A percentile compares a stretch with the other conserved stretches of the same genome.
Evolutionary conservation across 2,113 vertebrate species (phyloP).

Genomic region (Heterochromis multidens): DNA sequence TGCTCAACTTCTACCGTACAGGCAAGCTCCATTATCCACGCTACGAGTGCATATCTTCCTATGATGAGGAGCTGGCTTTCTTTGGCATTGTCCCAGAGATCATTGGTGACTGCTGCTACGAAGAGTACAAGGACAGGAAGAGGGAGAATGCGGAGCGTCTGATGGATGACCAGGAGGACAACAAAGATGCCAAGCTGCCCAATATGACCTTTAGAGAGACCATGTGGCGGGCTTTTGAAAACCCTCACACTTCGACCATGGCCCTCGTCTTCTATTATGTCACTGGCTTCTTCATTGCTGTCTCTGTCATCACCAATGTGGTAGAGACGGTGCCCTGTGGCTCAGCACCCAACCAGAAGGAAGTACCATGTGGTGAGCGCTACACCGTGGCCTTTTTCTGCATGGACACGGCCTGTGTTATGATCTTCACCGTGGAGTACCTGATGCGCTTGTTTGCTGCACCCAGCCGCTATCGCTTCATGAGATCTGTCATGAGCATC

Average conservation of each 20-base stretch:
- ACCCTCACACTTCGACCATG: slow-evolving; percentile 98
- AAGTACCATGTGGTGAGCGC: slow-evolving; percentile 93
- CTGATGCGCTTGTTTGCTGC: slow-evolving; percentile 93
- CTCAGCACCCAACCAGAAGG: slow-evolving; percentile 83
- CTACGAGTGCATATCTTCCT: slow-evolving; percentile 95
- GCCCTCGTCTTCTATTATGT: slow-evolving; percentile 99
- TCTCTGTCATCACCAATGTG: slow-evolving; percentile 97
- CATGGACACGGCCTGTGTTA: slow-evolving; percentile 97
- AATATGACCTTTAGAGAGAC: slow-evolving; percentile 94
- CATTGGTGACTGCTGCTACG: slow-evolving; percentile 98
- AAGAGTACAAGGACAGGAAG: slow-evolving; percentile 98
- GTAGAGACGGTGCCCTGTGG: slow-evolving; percentile 97
- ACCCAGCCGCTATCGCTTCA: slow-evolving; percentile 95
- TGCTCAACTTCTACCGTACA: slow-evolving; percentile 98
- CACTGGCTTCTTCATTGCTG: slow-evolving; percentile 97
- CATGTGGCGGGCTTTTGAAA: slow-evolving; percentile 99
- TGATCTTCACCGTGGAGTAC: slow-evolving; percentile 99
- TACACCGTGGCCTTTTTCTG: slow-evolving; percentile 97
- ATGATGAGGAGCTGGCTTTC: slow-evolving; percentile 97
- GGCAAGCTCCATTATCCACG: slow-evolving; percentile 97
- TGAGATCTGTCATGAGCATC: slow-evolving; percentile 97
- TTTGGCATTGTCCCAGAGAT: slow-evolving; percentile 97
- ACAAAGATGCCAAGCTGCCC: slow-evolving; percentile 89
- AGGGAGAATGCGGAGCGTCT: slow-evolving; percentile 92
- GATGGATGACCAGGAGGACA: slow-evolving; percentile 95